phyloP scores from a whole-genome alignment of 2,888 invertebrate genomes.

The Colostygia pectinataria region DNA sequence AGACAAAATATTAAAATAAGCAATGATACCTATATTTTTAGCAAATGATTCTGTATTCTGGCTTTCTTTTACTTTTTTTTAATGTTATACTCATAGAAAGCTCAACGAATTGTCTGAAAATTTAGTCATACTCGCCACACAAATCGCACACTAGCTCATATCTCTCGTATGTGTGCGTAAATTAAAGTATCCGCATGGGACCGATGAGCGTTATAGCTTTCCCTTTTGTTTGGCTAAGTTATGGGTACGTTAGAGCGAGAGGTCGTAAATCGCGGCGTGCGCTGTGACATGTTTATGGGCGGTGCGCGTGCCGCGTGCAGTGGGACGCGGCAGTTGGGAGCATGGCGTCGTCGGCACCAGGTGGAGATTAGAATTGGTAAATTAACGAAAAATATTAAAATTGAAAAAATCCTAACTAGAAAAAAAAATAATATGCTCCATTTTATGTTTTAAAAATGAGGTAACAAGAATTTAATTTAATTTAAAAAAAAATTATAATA shows the following conservation, averaged over 20 bases:
- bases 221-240: constrained; percentile 81
- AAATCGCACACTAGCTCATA: constrained; percentile 79
- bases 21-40: not conserved
- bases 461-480: too few species aligned
- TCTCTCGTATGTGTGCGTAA: constrained; percentile 76
- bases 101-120: constrained; percentile 47
- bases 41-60: not conserved
- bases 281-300: constrained; percentile 83
- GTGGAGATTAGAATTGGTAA: constrained; percentile 34
- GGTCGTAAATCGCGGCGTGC: constrained; percentile 78
- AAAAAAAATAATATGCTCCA: too few species aligned
- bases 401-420: too few species aligned
- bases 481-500: too few species aligned
- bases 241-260: constrained; percentile 81
- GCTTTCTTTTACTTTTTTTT: constrained; percentile 6
- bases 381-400: constrained; percentile 5
- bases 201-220: constrained; percentile 82
- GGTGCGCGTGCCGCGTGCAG: constrained; percentile 70
- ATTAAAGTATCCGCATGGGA: constrained; percentile 82
- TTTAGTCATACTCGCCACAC: constrained; percentile 47
- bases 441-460: too few species aligned
- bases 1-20: constrained; percentile 7
- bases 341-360: constrained; percentile 62
- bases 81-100: constrained; percentile 2
- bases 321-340: constrained; percentile 75